Conservation (phyloP, 64 coral and sea anemone genomes). For the Acropora yongei region DNA sequence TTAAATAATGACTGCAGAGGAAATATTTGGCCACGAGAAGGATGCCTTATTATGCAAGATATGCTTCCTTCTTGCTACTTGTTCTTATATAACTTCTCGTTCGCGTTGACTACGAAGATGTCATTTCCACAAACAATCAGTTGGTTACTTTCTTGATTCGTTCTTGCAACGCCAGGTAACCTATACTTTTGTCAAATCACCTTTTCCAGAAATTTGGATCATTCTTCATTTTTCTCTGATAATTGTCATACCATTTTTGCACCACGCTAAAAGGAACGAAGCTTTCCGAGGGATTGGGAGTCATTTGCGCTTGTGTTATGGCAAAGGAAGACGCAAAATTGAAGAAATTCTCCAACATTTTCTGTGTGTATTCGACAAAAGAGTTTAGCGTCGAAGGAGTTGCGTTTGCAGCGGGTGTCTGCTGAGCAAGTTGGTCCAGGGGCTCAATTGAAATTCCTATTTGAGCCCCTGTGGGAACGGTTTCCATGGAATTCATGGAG, state of each 20-base stretch:
- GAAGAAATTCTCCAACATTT: constrained; percentile 98
- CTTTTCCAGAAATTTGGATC: constrained; percentile 97
- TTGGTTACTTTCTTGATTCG: too few relatives aligned
- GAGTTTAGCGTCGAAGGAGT: constrained; percentile 90
- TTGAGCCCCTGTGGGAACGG: constrained; percentile 66
- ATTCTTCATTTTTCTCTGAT: constrained; percentile 86
- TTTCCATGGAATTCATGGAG: constrained; percentile 35
- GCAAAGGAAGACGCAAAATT: constrained; percentile 96
- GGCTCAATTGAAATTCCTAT: constrained; percentile 98
- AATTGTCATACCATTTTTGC: constrained; percentile 92
- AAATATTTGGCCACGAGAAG: not conserved
- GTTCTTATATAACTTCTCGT: not conserved
- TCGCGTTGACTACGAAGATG: not conserved
- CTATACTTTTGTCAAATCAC: not conserved
- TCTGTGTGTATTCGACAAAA: constrained; percentile 93
- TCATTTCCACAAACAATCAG: not conserved
- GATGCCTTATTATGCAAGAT: too few relatives aligned
- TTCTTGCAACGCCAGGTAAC: not conserved
- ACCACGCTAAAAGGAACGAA: constrained; percentile 90
- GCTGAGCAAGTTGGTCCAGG: constrained; percentile 78
- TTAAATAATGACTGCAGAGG: not conserved
- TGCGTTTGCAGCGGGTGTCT: constrained; percentile 70
- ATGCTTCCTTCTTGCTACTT: too few relatives aligned
- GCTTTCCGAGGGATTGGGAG: constrained; percentile 80
- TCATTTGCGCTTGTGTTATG: constrained; percentile 88